Conservation (phyloP, 2,797 vertebrate species). For the Mus spretus region DNA sequence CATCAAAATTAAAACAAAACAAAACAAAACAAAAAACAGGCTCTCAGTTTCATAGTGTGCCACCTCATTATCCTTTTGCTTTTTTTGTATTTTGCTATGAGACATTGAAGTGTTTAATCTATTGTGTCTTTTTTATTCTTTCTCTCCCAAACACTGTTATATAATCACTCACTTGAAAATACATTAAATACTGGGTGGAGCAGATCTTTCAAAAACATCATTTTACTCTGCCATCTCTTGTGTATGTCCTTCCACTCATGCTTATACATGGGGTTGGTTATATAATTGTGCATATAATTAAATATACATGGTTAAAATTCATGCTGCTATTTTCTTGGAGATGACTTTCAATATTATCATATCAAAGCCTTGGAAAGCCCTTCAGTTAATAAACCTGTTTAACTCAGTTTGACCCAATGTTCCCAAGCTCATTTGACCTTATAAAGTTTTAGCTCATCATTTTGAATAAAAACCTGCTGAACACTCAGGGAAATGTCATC, state of each 20-base stretch:
- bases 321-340: conserved; percentile 41
- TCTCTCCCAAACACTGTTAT: not conserved
- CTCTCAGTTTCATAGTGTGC: not conserved
- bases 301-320: conserved; percentile 15
- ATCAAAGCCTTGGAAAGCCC: conserved; percentile 39
- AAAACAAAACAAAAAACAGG: not conserved
- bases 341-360: conserved; percentile 53
- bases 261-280: not conserved
- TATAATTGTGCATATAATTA: not conserved
- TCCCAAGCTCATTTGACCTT: conserved; percentile 66
- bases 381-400: conserved; percentile 64
- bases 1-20: not conserved
- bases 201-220: not conserved
- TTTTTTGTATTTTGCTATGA: not conserved
- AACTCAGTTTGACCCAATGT: conserved; percentile 59
- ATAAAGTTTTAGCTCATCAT: conserved; percentile 57
- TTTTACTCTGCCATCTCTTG: not conserved
- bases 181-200: not conserved
- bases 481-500: conserved; percentile 61
- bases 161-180: not conserved
- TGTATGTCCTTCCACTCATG: not conserved
- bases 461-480: conserved; percentile 63
- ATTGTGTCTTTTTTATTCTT: not conserved
- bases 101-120: not conserved
- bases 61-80: not conserved